Evolutionary conservation across 2,113 vertebrate genomes (phyloP), one percentile per base, ranked within the genome.

Genomic region (Tinamus guttatus): DNA sequence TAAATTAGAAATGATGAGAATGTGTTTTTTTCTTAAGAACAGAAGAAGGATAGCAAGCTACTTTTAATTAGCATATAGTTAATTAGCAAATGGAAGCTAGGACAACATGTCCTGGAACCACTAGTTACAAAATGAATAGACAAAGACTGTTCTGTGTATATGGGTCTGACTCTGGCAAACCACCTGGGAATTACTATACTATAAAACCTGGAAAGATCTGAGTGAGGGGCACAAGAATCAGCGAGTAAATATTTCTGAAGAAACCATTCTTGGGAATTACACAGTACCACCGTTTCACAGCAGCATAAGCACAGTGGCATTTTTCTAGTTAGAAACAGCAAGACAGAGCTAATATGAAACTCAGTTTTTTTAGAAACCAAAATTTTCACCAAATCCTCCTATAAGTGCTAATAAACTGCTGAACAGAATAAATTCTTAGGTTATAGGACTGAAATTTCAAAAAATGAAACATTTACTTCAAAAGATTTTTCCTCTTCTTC

Each of bases 11-110:
- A 62, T 85, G 0, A 76, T 73, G 63, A 51, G 30, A 68, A 45
- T 24, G 17, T 51, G 30, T 17, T 0, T 1, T 92, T 92, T 87
- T 59, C 30, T 65, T 85, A 90, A 67, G 67, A 79, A 87, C 49
- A 80, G 80, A 76, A 73, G 64, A 81, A 17, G 25, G 13, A 87
- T 81, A 77, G 41, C 27, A 70, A 86, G 30, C 24, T 52, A 45
- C 43, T 78, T 73, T 30, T 60, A 85, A 87, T 92, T 80, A 90
- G 6, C 58, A 87, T 82, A 36, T 14, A 49, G 62, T 80, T 89
- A 85, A 89, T 93, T 85, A 89, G 52, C 13, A 87, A 76, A 62
- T 18, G 32, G 32, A 70, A 77, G 30, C 4, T 13, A 91, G 5
- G 34, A 5, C 56, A 32, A 73, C 52, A 79, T 3, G 62, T 51